These are phyloP conservation scores for Myodes glareolus DNA, from an alignment of 2,113 vertebrate genomes.

Conservation along the genomic window DNA sequence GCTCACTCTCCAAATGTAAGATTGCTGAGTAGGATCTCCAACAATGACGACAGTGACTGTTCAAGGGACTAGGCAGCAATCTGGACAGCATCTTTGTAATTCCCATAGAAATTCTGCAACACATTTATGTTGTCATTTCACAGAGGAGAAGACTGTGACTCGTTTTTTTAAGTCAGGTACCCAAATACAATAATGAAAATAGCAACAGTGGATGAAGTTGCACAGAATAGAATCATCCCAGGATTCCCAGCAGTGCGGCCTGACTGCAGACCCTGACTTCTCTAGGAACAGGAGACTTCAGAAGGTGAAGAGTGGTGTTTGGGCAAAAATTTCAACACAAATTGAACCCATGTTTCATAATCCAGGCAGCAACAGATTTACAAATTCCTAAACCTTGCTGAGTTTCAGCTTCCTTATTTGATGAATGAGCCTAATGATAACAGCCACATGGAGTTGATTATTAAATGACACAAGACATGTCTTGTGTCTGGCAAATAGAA, in stretches of 20 bases:
- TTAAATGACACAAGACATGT: neutral
- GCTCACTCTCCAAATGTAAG: too few relatives aligned
- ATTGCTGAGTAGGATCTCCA: too few relatives aligned
- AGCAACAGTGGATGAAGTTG: neutral
- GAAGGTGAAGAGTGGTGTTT: neutral
- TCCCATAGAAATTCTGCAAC: neutral
- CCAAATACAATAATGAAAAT: neutral
- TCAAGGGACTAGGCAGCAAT: neutral
- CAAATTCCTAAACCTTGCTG: constrained; percentile 14
- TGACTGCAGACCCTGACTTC: neutral
- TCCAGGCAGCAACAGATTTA: neutral
- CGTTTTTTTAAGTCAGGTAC: neutral
- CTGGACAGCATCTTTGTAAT: neutral
- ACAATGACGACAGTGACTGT: fast-evolving
- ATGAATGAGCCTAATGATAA: constrained; percentile 27
- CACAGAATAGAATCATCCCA: neutral
- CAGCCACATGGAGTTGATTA: neutral
- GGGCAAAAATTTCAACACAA: neutral
- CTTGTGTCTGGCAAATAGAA: neutral
- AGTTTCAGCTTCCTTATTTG: constrained; percentile 10
- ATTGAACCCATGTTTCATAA: neutral
- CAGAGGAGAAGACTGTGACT: neutral
- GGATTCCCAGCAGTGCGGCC: neutral
- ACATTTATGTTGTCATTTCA: neutral
- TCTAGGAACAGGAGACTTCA: neutral